These are phyloP conservation scores for Apocheima hispidaria DNA, from an alignment of 2,888 invertebrate species.

Conservation along the genomic window DNA sequence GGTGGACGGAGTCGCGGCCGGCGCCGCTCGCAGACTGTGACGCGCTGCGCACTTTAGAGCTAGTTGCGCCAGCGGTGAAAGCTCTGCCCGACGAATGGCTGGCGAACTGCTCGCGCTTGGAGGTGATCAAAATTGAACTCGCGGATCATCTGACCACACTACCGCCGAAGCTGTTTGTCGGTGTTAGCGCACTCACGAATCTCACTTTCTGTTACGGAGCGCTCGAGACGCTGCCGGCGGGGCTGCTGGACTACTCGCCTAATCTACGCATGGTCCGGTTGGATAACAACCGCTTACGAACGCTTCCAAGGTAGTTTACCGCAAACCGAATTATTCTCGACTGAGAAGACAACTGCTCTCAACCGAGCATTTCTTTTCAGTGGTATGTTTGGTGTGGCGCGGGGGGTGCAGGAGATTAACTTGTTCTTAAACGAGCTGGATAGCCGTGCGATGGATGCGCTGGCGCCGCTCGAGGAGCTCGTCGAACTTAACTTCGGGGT, in stretches of 20 bases:
- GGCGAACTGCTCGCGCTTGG: not conserved
- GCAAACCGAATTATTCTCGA: not conserved
- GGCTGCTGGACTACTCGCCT: not conserved
- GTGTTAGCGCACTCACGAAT: not conserved
- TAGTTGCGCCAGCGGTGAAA: not conserved
- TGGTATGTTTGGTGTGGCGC: not conserved
- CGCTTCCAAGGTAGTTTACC: not conserved
- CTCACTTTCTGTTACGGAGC: not conserved
- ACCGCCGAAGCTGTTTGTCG: not conserved
- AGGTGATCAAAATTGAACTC: not conserved
- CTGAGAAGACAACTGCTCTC: not conserved
- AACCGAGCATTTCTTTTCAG: not conserved
- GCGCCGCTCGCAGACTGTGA: not conserved
- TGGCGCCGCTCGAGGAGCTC: not conserved
- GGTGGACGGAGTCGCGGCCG: not conserved
- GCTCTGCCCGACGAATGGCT: not conserved
- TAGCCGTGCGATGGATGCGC: not conserved
- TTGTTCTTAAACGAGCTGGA: conserved; percentile 1
- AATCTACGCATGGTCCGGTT: not conserved
- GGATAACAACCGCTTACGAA: not conserved
- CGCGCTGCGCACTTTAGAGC: not conserved
- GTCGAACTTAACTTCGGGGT: not conserved
- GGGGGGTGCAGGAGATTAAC: not conserved
- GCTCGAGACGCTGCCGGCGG: not conserved
- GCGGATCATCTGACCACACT: not conserved